Evolutionary conservation across 2,888 invertebrate genomes (phyloP).

Genomic region (Netelia inedita): DNA sequence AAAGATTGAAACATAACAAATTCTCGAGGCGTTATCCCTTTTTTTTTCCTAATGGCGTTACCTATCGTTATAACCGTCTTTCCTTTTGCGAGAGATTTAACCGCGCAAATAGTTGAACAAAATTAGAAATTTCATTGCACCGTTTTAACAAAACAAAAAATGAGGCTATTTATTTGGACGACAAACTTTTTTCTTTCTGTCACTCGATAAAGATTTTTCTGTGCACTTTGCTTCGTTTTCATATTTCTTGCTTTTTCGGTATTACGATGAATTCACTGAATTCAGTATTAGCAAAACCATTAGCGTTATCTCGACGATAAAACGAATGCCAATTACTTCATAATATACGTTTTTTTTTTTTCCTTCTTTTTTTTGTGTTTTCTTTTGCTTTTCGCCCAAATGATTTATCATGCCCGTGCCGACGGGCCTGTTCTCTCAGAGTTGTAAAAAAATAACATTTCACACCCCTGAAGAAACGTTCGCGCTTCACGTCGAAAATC

Average conservation of each 20-base stretch:
- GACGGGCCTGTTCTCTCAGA: constrained; percentile 75
- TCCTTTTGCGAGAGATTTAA: constrained; percentile 38
- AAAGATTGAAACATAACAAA: constrained; percentile 62
- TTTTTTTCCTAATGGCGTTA: constrained; percentile 28
- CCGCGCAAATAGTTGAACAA: constrained; percentile 24
- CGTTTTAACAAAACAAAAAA: constrained; percentile 51
- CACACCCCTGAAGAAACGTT: constrained; percentile 66
- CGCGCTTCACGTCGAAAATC: constrained; percentile 35
- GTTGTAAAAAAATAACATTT: constrained; percentile 79
- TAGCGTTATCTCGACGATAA: constrained; percentile 57
- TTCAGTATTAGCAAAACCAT: constrained; percentile 63
- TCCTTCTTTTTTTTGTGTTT: constrained; percentile 20
- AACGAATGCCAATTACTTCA: constrained; percentile 51
- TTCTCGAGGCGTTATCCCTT: constrained; percentile 41
- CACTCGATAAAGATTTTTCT: constrained; percentile 27
- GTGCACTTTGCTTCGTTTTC: constrained; percentile 28
- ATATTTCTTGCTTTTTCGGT: constrained; percentile 22
- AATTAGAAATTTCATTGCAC: constrained; percentile 56
- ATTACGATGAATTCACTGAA: constrained; percentile 68
- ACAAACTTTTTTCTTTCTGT: constrained; percentile 21
- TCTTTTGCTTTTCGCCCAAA: constrained; percentile 13
- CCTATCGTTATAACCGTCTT: constrained; percentile 28
- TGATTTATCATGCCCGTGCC: constrained; percentile 74
- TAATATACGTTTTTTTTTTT: constrained; percentile 35
- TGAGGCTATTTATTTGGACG: constrained; percentile 35